Evolutionary conservation across 1,140 invertebrate genomes (phyloP), one percentile per base, ranked within the genome.

Genomic region (Pogonomyrmex barbatus): DNA sequence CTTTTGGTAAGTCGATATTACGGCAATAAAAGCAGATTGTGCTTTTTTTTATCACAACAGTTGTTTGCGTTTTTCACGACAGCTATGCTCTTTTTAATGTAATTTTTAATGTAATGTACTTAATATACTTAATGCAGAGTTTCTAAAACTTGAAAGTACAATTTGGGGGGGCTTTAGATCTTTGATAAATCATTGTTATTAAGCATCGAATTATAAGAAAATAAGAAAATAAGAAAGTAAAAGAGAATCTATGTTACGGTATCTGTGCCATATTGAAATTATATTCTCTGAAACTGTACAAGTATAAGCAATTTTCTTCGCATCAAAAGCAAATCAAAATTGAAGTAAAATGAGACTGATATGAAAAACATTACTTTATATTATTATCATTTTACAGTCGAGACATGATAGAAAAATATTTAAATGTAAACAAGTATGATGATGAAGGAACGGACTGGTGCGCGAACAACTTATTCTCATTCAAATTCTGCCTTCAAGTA

Each of bases 401-500:
- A 65, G 81, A 88, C 50, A 54, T 73, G 52, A 81, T 90, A 62
- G 87, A 60, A 33, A 90, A 58, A 68, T 92, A 92, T 71, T 82
- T 90, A 4, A 90, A 93, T 63, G 67, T 84, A 2, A 91, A 92
- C 12, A 92, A 93, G 65, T 92, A 91, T n/a, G 87, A 90, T 14
- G 86, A 91, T 12, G 89, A 91, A 60, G 76, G 56, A 0, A 92
- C 91, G 14, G 89, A 79, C 54, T 77, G 89, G 33, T 79, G 82
- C 45, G 88, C 91, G 47, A 91, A 93, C 76, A 92, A 94, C 67
- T 92, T 92, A 50, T 91, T 95, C 17, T 95, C 95, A 0, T 88
- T 92, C 3, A 93, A 94, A 71, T 95, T 95, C 86, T 95, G 92
- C 87, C 87, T 95, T 30, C 92, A 95, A 88, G 89, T 95, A 33